A percentile compares a stretch with the other conserved stretches of the same genome.
Conservation (phyloP, 2,888 invertebrate species). For the Pyrochroa serraticornis region DNA sequence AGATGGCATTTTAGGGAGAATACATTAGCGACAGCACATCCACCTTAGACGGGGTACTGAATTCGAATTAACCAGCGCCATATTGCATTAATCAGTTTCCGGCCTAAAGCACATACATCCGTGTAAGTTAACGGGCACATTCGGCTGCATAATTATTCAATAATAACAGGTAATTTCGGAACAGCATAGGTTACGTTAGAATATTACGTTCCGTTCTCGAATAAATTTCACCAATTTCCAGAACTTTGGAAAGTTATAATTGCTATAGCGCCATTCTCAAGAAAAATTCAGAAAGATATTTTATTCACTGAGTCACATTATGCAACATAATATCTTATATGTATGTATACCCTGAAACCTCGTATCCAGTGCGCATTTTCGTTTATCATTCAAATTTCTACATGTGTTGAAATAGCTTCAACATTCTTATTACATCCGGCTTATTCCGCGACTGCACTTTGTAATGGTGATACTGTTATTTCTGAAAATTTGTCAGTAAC, state of each 20-base stretch:
- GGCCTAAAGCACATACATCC: constrained; percentile 38
- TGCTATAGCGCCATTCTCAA: background rate
- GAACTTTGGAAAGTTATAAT: background rate
- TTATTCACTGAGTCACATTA: constrained; percentile 6
- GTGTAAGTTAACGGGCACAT: constrained; percentile 29
- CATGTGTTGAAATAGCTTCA: constrained; percentile 10
- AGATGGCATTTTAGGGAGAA: constrained; percentile 38
- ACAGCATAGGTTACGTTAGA: constrained; percentile 26
- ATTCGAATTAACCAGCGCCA: constrained; percentile 43
- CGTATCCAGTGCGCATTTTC: constrained; percentile 6
- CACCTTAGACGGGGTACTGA: constrained; percentile 37
- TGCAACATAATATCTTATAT: constrained; percentile 4
- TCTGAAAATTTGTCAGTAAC: background rate
- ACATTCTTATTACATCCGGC: constrained; percentile 3
- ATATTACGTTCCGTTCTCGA: constrained; percentile 23
- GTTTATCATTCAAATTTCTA: constrained; percentile 17
- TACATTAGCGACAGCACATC: constrained; percentile 37
- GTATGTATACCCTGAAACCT: background rate
- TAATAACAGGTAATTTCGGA: constrained; percentile 39
- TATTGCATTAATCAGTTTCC: constrained; percentile 45
- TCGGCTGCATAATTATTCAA: constrained; percentile 35
- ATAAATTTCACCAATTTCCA: constrained; percentile 4
- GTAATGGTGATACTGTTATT: constrained; percentile 8
- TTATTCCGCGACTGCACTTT: constrained; percentile 10
- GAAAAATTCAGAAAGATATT: constrained; percentile 6